These are phyloP conservation scores for Cosmorhoe ocellata DNA, from an alignment of 2,888 invertebrate genomes.

Conservation along the genomic window DNA sequence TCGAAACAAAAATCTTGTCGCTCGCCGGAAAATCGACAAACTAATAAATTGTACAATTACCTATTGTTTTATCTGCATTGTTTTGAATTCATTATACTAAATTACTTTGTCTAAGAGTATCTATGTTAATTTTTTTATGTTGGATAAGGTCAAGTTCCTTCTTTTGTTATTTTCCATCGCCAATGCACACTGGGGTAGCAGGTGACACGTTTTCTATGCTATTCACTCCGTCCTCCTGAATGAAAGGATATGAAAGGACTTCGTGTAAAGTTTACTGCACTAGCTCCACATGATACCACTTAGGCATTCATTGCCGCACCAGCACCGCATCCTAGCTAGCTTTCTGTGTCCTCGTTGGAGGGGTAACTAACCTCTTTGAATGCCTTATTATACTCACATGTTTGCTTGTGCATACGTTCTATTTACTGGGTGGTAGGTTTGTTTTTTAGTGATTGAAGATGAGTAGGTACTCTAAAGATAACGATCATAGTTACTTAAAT, in stretches of 20 bases:
- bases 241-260: slow-evolving; percentile 49
- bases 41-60: too few species aligned
- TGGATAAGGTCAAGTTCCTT: slow-evolving; percentile 16
- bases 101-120: not conserved
- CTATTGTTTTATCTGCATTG: too few species aligned
- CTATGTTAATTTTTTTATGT: not conserved
- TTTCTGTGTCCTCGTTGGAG: slow-evolving; percentile 41
- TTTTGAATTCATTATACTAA: too few species aligned
- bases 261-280: slow-evolving; percentile 20
- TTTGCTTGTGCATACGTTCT: slow-evolving; percentile 8
- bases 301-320: slow-evolving; percentile 65
- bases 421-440: not conserved
- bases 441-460: not conserved
- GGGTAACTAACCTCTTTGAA: slow-evolving; percentile 69
- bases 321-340: slow-evolving; percentile 33
- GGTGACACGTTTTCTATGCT: slow-evolving; percentile 63
- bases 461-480: too few species aligned
- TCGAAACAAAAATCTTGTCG: too few species aligned
- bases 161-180: slow-evolving; percentile 5
- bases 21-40: too few species aligned
- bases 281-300: slow-evolving; percentile 56
- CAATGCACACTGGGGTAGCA: slow-evolving; percentile 60
- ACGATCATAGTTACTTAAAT: too few species aligned
- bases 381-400: slow-evolving; percentile 33
- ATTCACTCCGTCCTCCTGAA: slow-evolving; percentile 61